A percentile compares a stretch with the other conserved stretches of the same genome.
These are phyloP conservation scores for Nipponia nippon DNA, from an alignment of 2,113 vertebrate species.

Conservation along the genomic window DNA sequence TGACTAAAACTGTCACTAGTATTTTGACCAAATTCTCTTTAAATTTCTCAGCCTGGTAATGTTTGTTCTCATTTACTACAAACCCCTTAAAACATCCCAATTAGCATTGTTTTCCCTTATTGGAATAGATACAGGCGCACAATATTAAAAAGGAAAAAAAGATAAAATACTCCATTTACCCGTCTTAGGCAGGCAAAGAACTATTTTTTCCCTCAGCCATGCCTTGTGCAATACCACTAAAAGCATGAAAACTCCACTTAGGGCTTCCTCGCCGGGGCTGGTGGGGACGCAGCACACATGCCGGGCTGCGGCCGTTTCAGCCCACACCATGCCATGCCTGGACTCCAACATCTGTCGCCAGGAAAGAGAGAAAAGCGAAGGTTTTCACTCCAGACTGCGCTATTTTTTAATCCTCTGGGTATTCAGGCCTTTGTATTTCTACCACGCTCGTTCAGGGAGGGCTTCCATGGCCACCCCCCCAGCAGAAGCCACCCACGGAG, in stretches of 20 bases:
- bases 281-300: rapidly evolving
- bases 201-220: background rate
- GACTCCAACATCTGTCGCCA: background rate
- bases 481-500: background rate
- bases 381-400: background rate
- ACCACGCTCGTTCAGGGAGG: rapidly evolving
- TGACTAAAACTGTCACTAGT: background rate
- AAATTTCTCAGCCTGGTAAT: background rate
- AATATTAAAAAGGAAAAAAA: background rate
- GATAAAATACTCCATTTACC: background rate
- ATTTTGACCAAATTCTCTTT: constrained; percentile 10
- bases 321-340: background rate
- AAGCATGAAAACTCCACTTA: background rate
- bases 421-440: background rate
- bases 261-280: background rate
- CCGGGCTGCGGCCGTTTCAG: background rate
- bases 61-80: background rate
- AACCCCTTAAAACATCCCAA: background rate
- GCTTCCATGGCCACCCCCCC: background rate
- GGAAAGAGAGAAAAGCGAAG: background rate
- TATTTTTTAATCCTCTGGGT: background rate
- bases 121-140: background rate
- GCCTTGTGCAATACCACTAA: background rate
- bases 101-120: background rate
- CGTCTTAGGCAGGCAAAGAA: background rate